A percentile compares a stretch with the other conserved stretches of the same genome.
Evolutionary conservation across 2,797 vertebrate species (phyloP).

Genomic region (Basileuterus tristriatus): DNA sequence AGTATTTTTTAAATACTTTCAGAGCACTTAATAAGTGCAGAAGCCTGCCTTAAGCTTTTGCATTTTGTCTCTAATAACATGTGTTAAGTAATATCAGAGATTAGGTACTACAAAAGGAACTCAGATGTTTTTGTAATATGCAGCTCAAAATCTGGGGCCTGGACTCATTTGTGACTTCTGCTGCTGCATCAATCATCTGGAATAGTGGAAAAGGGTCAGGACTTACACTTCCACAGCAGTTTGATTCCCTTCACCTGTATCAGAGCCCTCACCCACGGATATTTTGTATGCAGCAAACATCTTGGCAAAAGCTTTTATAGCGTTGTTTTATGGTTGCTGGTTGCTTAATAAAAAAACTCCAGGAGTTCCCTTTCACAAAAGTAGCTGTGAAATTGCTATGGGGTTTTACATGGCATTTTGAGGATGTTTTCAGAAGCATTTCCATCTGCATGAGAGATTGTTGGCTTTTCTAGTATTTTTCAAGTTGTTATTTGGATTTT

Average conservation of each 20-base stretch:
- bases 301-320: not conserved
- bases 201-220: not conserved
- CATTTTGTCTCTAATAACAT: not conserved
- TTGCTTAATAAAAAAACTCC: not conserved
- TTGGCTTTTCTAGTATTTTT: conserved; percentile 7
- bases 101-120: not conserved
- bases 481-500: conserved; percentile 8
- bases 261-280: not conserved
- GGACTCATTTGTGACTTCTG: not conserved
- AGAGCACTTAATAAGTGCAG: not conserved
- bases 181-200: not conserved
- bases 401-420: conserved; percentile 23
- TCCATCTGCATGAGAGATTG: not conserved
- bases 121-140: not conserved
- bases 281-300: not conserved
- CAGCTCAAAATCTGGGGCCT: not conserved
- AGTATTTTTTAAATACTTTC: not conserved
- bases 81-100: not conserved
- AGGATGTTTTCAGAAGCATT: conserved; percentile 45
- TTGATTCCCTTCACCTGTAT: not conserved
- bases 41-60: not conserved
- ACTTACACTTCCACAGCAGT: rapidly evolving
- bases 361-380: not conserved
- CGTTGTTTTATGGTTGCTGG: not conserved
- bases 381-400: conserved; percentile 26